phyloP scores from a whole-genome alignment of 2,797 vertebrate species.

The Malacoctenus gilli region DNA sequence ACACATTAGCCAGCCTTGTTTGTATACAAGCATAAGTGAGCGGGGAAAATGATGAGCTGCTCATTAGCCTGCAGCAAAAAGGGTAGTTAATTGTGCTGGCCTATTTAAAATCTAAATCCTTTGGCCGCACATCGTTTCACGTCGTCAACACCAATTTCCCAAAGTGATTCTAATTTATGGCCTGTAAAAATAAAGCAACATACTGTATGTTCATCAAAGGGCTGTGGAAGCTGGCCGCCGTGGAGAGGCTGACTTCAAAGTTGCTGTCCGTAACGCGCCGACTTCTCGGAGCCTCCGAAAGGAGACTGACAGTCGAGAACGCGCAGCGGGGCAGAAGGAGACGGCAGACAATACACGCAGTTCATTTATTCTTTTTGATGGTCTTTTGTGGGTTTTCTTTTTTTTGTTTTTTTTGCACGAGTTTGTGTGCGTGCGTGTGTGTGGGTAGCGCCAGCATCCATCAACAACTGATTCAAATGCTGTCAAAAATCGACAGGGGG shows the following conservation, averaged over 20 bases:
- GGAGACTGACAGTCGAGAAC: slow-evolving; percentile 26
- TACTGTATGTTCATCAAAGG: slow-evolving; percentile 52
- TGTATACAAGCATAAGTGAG: slow-evolving; percentile 37
- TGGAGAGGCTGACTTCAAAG: slow-evolving; percentile 57
- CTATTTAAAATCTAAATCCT: slow-evolving; percentile 45
- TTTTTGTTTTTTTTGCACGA: too few relatives aligned
- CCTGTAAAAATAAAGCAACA: slow-evolving; percentile 35
- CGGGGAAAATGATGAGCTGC: slow-evolving; percentile 36
- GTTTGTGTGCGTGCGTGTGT: slow-evolving; percentile 4
- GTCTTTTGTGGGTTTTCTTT: slow-evolving; percentile 44
- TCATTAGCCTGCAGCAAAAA: slow-evolving; percentile 38
- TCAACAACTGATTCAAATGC: slow-evolving; percentile 51
- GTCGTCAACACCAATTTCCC: slow-evolving; percentile 11
- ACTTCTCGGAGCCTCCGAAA: slow-evolving; percentile 22
- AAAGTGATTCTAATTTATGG: slow-evolving; percentile 23
- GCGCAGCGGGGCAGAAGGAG: slow-evolving; percentile 18
- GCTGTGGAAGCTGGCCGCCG: slow-evolving; percentile 19
- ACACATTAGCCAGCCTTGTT: slow-evolving; percentile 33
- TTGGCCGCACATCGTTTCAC: slow-evolving; percentile 15
- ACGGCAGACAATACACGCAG: slow-evolving; percentile 37
- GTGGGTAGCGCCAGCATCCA: slow-evolving; percentile 39
- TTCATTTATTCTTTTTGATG: slow-evolving; percentile 65
- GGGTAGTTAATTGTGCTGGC: slow-evolving; percentile 38
- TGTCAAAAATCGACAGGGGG: slow-evolving; percentile 56
- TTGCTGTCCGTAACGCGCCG: slow-evolving; percentile 33